phyloP scores from a whole-genome alignment of 1,140 invertebrate species.

The Anthonomus grandis region DNA sequence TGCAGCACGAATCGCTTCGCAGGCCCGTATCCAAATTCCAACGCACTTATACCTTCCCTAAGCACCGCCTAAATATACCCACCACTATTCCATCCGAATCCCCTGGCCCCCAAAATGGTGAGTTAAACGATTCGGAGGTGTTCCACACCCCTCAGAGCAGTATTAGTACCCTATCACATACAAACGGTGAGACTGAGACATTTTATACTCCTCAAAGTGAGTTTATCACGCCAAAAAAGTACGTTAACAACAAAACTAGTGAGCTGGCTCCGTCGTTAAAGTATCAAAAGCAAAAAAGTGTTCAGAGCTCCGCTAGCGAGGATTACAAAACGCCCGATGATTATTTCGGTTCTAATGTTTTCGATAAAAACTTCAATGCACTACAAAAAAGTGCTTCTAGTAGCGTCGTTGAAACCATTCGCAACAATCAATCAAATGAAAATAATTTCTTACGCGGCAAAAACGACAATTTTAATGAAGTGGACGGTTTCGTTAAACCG shows the following conservation, averaged over 20 bases:
- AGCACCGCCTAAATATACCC: slow-evolving; percentile 29
- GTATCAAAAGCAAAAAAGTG: slow-evolving; percentile 28
- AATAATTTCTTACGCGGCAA: slow-evolving; percentile 5
- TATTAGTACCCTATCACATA: slow-evolving; percentile 19
- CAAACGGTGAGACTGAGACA: slow-evolving; percentile 1
- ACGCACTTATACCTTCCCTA: slow-evolving; percentile 26
- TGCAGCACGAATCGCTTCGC: slow-evolving; percentile 29
- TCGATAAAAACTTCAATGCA: slow-evolving; percentile 35
- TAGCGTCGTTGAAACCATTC: slow-evolving; percentile 30
- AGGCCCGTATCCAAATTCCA: slow-evolving; percentile 20
- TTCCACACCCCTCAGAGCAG: slow-evolving; percentile 23
- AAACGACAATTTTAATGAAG: slow-evolving; percentile 3
- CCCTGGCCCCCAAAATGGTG: not conserved
- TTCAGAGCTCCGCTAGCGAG: slow-evolving; percentile 25
- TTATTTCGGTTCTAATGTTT: slow-evolving; percentile 26
- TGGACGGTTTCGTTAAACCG: slow-evolving; percentile 3
- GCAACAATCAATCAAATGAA: slow-evolving; percentile 2
- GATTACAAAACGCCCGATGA: slow-evolving; percentile 38
- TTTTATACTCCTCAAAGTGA: slow-evolving; percentile 14
- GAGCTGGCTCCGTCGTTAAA: slow-evolving; percentile 24
- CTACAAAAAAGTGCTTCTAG: slow-evolving; percentile 40
- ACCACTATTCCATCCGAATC: slow-evolving; percentile 28
- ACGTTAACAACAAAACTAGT: not conserved
- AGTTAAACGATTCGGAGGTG: slow-evolving; percentile 14
- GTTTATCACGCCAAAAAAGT: slow-evolving; percentile 14